Percentiles rank a stretch among this genome's conserved stretches.
Conservation (phyloP, 2,888 invertebrate genomes). For the Anorthoa munda region DNA sequence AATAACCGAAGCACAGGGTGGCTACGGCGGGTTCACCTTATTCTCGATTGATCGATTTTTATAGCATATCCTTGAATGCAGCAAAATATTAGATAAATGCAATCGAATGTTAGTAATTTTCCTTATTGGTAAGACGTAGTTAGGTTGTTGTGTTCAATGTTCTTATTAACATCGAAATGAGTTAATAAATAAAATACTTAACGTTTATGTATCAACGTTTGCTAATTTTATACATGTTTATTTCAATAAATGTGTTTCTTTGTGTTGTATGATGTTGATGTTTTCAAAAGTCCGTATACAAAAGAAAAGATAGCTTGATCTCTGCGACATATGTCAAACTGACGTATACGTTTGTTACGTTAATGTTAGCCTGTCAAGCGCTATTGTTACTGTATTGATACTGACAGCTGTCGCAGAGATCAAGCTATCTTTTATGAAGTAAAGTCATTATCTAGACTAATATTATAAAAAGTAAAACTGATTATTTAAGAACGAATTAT, state of each 20-base stretch:
- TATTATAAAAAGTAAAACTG: no score
- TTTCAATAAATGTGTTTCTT: background rate
- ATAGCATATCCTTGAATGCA: background rate
- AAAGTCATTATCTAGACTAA: background rate
- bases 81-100: conserved; percentile 11
- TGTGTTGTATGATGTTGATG: background rate
- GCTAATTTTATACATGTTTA: conserved; percentile 15
- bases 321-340: no score
- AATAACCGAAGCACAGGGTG: no score
- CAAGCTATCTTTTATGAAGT: no score
- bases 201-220: background rate
- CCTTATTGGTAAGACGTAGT: background rate
- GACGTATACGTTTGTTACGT: no score
- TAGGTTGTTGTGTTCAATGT: background rate
- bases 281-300: background rate
- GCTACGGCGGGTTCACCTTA: no score
- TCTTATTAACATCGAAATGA: conserved; percentile 49
- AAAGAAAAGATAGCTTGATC: no score
- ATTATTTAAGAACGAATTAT: no score
- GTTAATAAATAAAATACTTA: conserved; percentile 36
- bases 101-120: conserved; percentile 22
- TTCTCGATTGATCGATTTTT: background rate
- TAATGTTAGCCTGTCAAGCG: no score
- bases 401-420: no score
- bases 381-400: no score